Evolutionary conservation across 2,113 vertebrate species (phyloP).

Genomic region (Mustelus asterias): DNA sequence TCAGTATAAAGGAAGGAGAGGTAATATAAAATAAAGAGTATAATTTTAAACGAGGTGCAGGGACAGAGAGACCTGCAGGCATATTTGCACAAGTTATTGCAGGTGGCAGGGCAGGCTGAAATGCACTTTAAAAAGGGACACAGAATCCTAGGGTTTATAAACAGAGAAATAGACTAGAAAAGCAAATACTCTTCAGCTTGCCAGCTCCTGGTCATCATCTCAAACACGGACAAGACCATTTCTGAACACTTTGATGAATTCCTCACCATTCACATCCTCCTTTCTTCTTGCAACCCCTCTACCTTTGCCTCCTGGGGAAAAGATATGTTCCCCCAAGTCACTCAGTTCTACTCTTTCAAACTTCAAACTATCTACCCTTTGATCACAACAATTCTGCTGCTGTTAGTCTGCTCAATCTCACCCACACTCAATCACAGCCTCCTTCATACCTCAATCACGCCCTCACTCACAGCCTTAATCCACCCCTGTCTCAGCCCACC

Average conservation of each 20-base stretch:
- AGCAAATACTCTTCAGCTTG: neutral
- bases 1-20: too few species aligned
- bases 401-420: neutral
- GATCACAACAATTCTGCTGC: neutral
- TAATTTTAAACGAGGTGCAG: neutral
- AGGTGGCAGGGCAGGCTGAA: too few species aligned
- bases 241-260: too few species aligned
- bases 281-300: neutral
- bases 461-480: neutral
- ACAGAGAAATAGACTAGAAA: too few species aligned
- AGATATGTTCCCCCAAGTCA: neutral
- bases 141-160: too few species aligned
- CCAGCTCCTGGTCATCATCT: too few species aligned
- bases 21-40: neutral
- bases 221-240: too few species aligned
- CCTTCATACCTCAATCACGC: too few species aligned
- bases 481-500: neutral
- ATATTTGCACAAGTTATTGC: too few species aligned
- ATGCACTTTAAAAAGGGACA: too few species aligned
- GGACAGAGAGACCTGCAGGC: neutral
- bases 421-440: too few species aligned
- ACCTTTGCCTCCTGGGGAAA: neutral
- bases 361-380: neutral
- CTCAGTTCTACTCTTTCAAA: neutral
- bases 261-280: neutral